These are phyloP conservation scores for Luscinia megarhynchos DNA, from an alignment of 2,797 vertebrate species.

Conservation along the genomic window DNA sequence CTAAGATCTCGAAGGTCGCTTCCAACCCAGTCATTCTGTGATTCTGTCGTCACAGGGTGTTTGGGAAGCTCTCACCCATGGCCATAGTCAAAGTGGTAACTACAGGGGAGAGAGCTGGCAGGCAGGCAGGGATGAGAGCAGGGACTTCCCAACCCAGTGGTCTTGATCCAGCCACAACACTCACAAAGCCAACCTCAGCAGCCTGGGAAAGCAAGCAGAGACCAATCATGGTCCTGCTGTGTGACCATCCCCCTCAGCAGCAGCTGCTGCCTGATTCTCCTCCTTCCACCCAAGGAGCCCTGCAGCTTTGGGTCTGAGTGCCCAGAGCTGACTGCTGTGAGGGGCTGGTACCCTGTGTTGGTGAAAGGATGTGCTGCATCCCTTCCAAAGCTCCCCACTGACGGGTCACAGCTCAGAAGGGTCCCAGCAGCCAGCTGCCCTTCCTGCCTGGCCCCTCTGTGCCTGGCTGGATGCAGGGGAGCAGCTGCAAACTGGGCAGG, in stretches of 20 bases:
- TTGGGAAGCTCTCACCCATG: neutral
- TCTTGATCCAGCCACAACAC: neutral
- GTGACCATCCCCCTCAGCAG: neutral
- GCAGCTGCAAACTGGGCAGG: neutral
- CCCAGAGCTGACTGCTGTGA: neutral
- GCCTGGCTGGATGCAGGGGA: neutral
- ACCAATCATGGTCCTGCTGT: neutral
- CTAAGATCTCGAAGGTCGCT: too few species aligned
- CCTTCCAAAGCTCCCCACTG: neutral
- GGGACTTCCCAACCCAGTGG: neutral
- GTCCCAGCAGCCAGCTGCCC: neutral
- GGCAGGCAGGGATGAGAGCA: neutral
- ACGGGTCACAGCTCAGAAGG: neutral
- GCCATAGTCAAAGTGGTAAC: neutral
- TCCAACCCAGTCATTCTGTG: too few species aligned
- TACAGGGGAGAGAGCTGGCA: neutral
- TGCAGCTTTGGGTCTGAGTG: neutral
- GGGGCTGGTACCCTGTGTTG: neutral
- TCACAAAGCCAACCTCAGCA: neutral
- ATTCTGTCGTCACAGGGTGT: neutral
- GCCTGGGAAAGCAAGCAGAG: neutral
- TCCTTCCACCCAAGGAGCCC: neutral
- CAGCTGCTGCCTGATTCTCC: neutral
- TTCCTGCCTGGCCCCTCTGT: fast-evolving
- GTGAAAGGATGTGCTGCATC: neutral